These are phyloP conservation scores for Girardinichthys multiradiatus DNA, from an alignment of 2,113 vertebrate genomes.

Conservation along the genomic window DNA sequence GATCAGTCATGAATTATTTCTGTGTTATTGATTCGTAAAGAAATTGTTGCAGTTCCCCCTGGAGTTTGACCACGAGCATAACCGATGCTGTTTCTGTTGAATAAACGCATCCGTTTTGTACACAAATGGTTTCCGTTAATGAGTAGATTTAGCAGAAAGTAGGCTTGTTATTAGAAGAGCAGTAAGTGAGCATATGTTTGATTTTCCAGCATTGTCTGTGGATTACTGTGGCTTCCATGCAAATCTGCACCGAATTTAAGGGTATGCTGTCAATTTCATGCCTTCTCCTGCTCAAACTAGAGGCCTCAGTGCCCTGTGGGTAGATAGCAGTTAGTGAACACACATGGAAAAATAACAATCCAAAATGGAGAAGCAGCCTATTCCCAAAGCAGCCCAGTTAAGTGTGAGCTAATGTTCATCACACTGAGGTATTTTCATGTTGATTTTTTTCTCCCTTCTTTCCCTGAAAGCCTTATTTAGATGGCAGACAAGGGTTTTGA, in stretches of 20 bases:
- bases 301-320: conserved; percentile 72
- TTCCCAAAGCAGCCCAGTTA: conserved; percentile 65
- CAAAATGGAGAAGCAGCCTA: conserved; percentile 60
- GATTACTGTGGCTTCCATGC: conserved; percentile 71
- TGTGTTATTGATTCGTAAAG: conserved; percentile 82
- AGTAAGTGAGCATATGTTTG: conserved; percentile 37
- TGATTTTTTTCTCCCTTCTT: conserved; percentile 23
- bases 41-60: conserved; percentile 76
- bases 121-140: conserved; percentile 37
- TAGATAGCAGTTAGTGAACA: conserved; percentile 66
- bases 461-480: conserved; percentile 74
- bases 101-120: conserved; percentile 49
- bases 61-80: conserved; percentile 66
- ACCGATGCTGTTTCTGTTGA: conserved; percentile 54
- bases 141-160: conserved; percentile 30
- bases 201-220: conserved; percentile 64
- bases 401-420: conserved; percentile 65
- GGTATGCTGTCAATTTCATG: conserved; percentile 80
- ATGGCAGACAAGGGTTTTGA: conserved; percentile 72
- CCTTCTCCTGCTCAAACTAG: conserved; percentile 50
- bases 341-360: conserved; percentile 68
- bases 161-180: conserved; percentile 28
- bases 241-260: conserved; percentile 69
- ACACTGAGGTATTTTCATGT: conserved; percentile 69
- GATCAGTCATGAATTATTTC: conserved; percentile 82